A percentile compares a stretch with the other conserved stretches of the same genome.
phyloP scores from a whole-genome alignment of 35 echinoderm and acorn worm species.

The Patiria miniata region DNA sequence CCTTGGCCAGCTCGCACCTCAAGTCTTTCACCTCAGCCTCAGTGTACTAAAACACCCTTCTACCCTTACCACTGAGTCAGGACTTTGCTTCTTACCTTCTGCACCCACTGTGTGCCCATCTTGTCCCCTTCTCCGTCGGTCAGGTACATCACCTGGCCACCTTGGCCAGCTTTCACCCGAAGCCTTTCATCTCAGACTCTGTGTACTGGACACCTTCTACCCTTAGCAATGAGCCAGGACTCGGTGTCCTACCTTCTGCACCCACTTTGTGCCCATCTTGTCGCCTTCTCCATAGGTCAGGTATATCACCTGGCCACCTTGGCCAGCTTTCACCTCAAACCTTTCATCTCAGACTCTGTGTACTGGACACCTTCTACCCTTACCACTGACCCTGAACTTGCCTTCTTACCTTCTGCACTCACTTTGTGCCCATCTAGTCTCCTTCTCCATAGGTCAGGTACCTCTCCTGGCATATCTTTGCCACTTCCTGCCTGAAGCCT shows the following conservation, averaged over 20 bases:
- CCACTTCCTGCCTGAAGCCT: not conserved
- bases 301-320: too few species aligned
- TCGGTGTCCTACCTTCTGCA: too few species aligned
- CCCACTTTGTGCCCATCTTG: too few species aligned
- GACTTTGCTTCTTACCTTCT: slow-evolving; percentile 79
- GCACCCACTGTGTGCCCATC: slow-evolving; percentile 79
- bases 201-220: slow-evolving; percentile 95
- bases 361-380: too few species aligned
- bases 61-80: too few species aligned
- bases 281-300: too few species aligned
- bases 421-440: not conserved
- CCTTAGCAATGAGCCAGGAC: too few species aligned
- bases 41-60: too few species aligned
- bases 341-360: too few species aligned
- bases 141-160: slow-evolving; percentile 88
- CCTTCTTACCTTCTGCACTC: not conserved
- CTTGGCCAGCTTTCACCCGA: slow-evolving; percentile 70
- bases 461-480: not conserved
- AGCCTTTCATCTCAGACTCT: slow-evolving; percentile 97
- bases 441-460: not conserved
- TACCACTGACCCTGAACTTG: too few species aligned
- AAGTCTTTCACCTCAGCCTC: too few species aligned
- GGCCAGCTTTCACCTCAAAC: too few species aligned
- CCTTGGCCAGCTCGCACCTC: not conserved
- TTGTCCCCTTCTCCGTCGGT: slow-evolving; percentile 94